These are phyloP conservation scores for Tortricodes alternella DNA, from an alignment of 2,888 invertebrate genomes.

Conservation along the genomic window DNA sequence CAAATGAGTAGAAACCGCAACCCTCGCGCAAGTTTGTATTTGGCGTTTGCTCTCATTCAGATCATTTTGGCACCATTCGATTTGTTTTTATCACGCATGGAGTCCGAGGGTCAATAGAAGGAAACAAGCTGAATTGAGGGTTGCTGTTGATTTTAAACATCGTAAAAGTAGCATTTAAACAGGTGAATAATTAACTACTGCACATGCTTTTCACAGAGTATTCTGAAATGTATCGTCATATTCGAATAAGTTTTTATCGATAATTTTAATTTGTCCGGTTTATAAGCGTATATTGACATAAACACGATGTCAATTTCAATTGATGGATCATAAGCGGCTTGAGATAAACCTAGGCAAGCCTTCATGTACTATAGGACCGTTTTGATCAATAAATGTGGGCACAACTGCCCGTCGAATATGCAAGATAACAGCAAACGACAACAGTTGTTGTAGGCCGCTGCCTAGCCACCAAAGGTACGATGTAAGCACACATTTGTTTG, in stretches of 20 bases:
- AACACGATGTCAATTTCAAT: too few relatives aligned
- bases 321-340: not conserved
- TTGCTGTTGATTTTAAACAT: constrained; percentile 1
- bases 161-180: not conserved
- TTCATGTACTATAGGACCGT: not conserved
- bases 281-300: not conserved
- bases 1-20: constrained; percentile 1
- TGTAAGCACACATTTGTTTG: too few relatives aligned
- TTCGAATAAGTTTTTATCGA: too few relatives aligned
- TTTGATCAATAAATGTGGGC: not conserved
- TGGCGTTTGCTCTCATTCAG: constrained; percentile 12
- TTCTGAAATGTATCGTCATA: constrained; percentile 14
- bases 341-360: not conserved
- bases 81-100: not conserved
- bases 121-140: constrained; percentile 2
- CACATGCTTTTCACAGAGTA: constrained; percentile 11
- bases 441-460: too few relatives aligned
- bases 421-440: not conserved
- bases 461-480: too few relatives aligned
- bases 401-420: not conserved
- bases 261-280: not conserved
- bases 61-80: constrained; percentile 25
- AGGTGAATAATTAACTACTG: not conserved
- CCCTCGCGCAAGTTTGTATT: constrained; percentile 3
- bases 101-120: not conserved